Evolutionary conservation across 2,888 invertebrate genomes (phyloP), one percentile per base, ranked within the genome.

Genomic region (Litoditis marina): DNA sequence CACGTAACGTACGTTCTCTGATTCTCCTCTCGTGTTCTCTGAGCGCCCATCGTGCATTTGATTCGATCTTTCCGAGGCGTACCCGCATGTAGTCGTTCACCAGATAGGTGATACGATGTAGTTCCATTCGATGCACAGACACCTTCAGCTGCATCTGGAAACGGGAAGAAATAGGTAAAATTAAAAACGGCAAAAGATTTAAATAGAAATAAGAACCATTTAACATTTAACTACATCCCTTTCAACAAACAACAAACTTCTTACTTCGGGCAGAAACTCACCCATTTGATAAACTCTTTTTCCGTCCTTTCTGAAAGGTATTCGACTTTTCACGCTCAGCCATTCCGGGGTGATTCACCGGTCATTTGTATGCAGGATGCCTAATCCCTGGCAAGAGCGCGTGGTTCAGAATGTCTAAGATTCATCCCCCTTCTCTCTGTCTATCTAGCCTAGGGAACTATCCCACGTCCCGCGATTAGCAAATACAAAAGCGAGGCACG

Each of bases 1-100:
- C n/a, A n/a, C n/a, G n/a, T n/a, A n/a, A n/a, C n/a, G n/a, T n/a
- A 25, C 61, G 55, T 42, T 65, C 64, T 4, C 57, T 49, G 1
- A 42, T 19, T 16, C 76, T 59, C 22, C 63, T 55, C n/a, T 64
- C 53, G 49, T 78, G 75, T 36, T 72, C 62, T 7, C 60, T 59
- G 22, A 78, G 51, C 11, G 60, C 44, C 16, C 56, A 47, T 31
- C 65, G 65, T n/a, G 74, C 64, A 58, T 79, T 74, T 44, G 49
- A 19, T 39, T 78, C 78, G 31, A 78, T 79, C 52, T 78, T 78
- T 27, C 47, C 50, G 7, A 78, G 59, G 1, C 73, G 64, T n/a
- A 61, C 60, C 56, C 72, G 52, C 6, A 78, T 28, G 57, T 78
- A 78, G 32, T 75, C 73, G 36, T 78, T 78, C 8, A 76, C 71